Evolutionary conservation across 2,113 vertebrate genomes (phyloP).

Genomic region (Phylloscopus whistleri): DNA sequence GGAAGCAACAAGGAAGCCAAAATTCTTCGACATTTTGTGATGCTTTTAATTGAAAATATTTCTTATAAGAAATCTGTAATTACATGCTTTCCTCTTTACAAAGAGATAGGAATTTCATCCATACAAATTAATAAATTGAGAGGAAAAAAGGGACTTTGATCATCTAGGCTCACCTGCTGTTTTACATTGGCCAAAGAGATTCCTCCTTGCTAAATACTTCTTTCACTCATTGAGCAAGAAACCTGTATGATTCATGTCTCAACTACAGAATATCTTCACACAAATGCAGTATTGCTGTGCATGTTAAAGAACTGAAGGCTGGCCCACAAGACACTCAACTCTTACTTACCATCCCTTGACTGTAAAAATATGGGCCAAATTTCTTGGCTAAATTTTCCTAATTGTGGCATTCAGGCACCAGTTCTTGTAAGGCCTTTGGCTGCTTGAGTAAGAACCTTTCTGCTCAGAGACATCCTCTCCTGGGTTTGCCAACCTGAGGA

Average conservation of each 20-base stretch:
- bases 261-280: neutral
- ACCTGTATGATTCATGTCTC: neutral
- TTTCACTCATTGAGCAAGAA: neutral
- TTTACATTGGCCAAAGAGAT: neutral
- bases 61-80: neutral
- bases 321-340: neutral
- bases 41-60: neutral
- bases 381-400: neutral
- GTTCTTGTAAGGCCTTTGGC: neutral
- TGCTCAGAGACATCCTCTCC: neutral
- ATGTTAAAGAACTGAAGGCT: neutral
- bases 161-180: neutral
- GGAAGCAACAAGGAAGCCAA: neutral
- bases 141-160: neutral
- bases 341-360: neutral
- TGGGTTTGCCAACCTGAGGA: neutral
- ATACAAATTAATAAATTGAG: neutral
- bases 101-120: neutral
- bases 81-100: neutral
- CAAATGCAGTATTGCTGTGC: neutral
- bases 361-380: neutral
- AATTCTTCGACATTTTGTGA: neutral
- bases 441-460: neutral
- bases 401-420: neutral
- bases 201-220: neutral